Evolutionary conservation across 2,888 invertebrate species (phyloP), one percentile per base, ranked within the genome.

Genomic region (Perizoma flavofasciatum): DNA sequence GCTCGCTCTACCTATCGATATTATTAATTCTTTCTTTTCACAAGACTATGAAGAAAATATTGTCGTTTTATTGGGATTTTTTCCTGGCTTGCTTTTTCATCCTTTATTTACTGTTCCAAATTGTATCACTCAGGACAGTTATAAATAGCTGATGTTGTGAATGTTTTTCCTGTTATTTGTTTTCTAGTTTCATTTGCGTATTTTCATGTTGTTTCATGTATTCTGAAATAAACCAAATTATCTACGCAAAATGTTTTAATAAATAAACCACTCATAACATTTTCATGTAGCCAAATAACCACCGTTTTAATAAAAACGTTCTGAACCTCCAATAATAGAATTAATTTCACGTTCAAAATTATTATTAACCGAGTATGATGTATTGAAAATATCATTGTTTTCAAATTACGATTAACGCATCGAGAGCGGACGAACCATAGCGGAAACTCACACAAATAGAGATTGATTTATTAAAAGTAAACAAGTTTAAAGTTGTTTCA

Each of bases 331-430:
- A 10, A 8, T 55, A 57, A 45, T 45, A 39, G 6, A 55, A 49
- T 57, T 34, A 7, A 10, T 7, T 40, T 54, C 53, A 43, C 48
- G 37, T 73, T 71, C 69, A 74, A 71, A 74, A 75, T 75, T 73
- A 68, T 72, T 76, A 76, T 79, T 46, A 74, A 76, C 69, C 63
- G 70, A 68, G 69, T 70, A 65, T 75, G 73, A 77, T 74, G 70
- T 71, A 71, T 66, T 72, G 69, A 68, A 69, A 75, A 74, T 73
- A 74, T 71, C 67, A 71, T 74, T 73, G 73, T 72, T 73, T 73
- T 68, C 68, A 66, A 48, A 52, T 44, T 39, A 48, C 10, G 48
- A n/a, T 35, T 6, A n/a, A 51, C 7, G 47, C 7, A 52, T 43
- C 39, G 37, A 5, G n/a, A 52, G 44, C 48, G 52, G 39, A 58